phyloP scores from a whole-genome alignment of 2,797 vertebrate genomes.

The Melanotaenia parkinsoni region DNA sequence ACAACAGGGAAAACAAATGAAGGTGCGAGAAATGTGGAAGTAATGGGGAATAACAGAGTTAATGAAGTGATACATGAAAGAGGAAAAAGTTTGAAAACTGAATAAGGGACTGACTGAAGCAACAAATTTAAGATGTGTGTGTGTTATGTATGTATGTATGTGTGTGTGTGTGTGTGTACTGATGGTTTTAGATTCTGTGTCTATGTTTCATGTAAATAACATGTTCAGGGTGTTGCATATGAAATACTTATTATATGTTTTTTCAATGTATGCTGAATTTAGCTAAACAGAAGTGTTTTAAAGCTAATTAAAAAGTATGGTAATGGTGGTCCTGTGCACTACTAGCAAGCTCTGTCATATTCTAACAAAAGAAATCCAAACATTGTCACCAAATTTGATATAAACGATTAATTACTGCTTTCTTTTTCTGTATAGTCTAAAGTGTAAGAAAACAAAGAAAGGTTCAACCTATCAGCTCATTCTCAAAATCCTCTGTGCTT shows the following conservation, averaged over 20 bases:
- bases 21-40: conserved; percentile 2
- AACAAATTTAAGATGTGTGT: conserved; percentile 8
- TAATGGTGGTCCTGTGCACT: background rate
- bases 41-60: conserved; percentile 16
- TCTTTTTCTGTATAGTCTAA: background rate
- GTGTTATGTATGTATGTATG: background rate
- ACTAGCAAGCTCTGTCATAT: background rate
- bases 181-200: background rate
- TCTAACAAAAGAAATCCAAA: background rate
- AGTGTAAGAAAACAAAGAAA: background rate
- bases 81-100: conserved; percentile 71
- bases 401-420: background rate
- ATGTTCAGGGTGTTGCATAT: no score
- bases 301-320: background rate
- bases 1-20: conserved; percentile 11
- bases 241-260: background rate
- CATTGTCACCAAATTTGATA: background rate
- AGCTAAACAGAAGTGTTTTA: background rate
- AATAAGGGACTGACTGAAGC: conserved; percentile 55
- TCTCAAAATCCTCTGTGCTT: background rate
- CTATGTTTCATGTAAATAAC: background rate
- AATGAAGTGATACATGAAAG: conserved; percentile 40
- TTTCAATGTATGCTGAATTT: background rate
- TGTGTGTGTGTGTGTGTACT: no score
- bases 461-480: background rate